Base-by-base conservation (phyloP, 2,888 invertebrate genomes). In the Lasioglossum leucozonium region DNA sequence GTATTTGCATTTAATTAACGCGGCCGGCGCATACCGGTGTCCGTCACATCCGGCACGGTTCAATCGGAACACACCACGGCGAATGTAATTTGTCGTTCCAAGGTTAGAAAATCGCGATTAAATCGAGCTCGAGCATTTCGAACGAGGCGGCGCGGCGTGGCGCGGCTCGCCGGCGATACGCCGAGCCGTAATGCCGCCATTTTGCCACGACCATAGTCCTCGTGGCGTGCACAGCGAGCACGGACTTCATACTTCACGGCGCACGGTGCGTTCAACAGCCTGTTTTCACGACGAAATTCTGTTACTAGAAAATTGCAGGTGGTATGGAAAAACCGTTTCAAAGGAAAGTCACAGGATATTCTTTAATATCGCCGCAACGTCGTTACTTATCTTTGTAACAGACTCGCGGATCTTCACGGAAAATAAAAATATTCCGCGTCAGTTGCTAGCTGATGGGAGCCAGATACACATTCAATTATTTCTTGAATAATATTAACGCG, bases 1-100 rank as follows among this genome's bases (percentile, higher is more conserved):
- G 75, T 81, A 82, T 81, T 82, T 82, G 81, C 82, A 82, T 81
- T 81, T 82, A 81, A 81, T 82, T 82, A 82, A 82, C 81, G 47
- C 74, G 40, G 47, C 16, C 26, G 40, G 71, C 51, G 81, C 81
- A 71, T 71, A 47, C 71, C 47, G 44, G 44, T 37, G 81, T 69
- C 69, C 69, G 82, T 80, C 44, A 69, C 67, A 58, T 74, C 58
- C 74, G 82, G 74, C 40, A 82, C 69, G 47, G 58, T 58, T 84
- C 73, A 82, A 77, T 69, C 69, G 69, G 13, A 65, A 72, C 47
- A 55, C 40, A 13, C 30, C 69, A 34, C 73, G 67, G 26, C 62
- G 65, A 76, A 72, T 34, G 51, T 83, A 77, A 76, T 85, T 85
- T 62, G 67, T 47, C 44, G 51, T 40, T 37, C 26, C 71, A 37